These are phyloP conservation scores for Cassiopea andromeda DNA, from an alignment of 30 jellyfish, hydroid and myxozoan genomes.

Conservation along the genomic window DNA sequence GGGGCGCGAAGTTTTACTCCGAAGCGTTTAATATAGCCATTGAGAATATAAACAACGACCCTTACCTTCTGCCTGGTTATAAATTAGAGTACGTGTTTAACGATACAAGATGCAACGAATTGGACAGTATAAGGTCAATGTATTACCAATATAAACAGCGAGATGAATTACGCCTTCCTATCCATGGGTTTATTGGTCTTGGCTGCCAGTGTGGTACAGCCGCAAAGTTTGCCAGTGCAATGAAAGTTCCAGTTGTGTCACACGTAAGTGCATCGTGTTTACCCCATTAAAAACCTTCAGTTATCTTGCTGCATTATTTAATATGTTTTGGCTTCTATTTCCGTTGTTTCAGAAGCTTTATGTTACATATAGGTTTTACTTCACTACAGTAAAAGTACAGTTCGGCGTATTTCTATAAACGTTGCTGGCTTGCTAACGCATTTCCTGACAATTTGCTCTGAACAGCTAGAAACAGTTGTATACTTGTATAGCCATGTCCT, in stretches of 20 bases:
- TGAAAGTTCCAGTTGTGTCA: conserved; percentile 74
- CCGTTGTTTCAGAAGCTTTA: too few species aligned
- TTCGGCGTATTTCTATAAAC: too few species aligned
- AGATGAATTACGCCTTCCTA: conserved; percentile 29
- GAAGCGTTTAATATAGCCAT: conserved; percentile 85
- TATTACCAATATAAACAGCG: conserved; percentile 60
- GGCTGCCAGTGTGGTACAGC: conserved; percentile 77
- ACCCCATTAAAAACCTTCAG: too few species aligned
- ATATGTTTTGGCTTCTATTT: too few species aligned
- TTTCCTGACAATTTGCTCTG: too few species aligned
- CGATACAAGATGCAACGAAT: conserved; percentile 82
- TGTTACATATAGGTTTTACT: too few species aligned
- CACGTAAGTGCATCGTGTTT: conserved; percentile 83
- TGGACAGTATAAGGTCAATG: conserved; percentile 64
- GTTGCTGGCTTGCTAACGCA: too few species aligned
- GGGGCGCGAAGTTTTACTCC: conserved; percentile 83
- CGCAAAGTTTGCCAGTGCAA: conserved; percentile 82
- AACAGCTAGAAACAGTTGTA: too few species aligned
- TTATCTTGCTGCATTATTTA: too few species aligned
- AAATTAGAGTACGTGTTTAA: conserved; percentile 73
- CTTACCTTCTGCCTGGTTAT: conserved; percentile 68
- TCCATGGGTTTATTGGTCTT: conserved; percentile 76
- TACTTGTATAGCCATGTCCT: too few species aligned
- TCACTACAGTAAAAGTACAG: too few species aligned
- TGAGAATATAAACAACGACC: conserved; percentile 70